These are phyloP conservation scores for Patella pellucida DNA, from an alignment of 2,888 invertebrate species.

Conservation along the genomic window DNA sequence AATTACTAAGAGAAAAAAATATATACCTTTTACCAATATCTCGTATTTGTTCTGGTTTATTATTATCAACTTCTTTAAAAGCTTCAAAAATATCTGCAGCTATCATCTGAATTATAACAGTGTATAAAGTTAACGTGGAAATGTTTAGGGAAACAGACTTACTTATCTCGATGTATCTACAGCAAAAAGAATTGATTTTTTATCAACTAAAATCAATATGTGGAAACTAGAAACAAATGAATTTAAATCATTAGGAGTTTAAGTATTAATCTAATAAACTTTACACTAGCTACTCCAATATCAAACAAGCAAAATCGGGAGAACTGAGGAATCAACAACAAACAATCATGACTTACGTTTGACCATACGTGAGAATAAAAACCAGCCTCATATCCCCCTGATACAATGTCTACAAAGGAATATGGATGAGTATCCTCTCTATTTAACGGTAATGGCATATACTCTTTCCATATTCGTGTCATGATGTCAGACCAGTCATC, in stretches of 20 bases:
- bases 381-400: slow-evolving; percentile 87
- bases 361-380: slow-evolving; percentile 90
- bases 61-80: slow-evolving; percentile 79
- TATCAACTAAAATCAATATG: too few species aligned
- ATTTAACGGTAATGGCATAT: slow-evolving; percentile 82
- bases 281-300: too few species aligned
- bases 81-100: slow-evolving; percentile 92
- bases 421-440: slow-evolving; percentile 88
- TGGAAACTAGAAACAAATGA: too few species aligned
- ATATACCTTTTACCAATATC: slow-evolving; percentile 61
- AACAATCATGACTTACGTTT: slow-evolving; percentile 53
- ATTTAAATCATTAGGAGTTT: too few species aligned
- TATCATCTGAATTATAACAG: slow-evolving; percentile 76
- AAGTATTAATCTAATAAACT: too few species aligned
- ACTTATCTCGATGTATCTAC: too few species aligned
- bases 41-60: slow-evolving; percentile 60
- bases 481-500: slow-evolving; percentile 89
- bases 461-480: slow-evolving; percentile 84
- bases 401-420: slow-evolving; percentile 86
- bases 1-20: too few species aligned
- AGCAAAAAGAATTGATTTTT: too few species aligned
- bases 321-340: too few species aligned
- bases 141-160: too few species aligned
- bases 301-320: too few species aligned
- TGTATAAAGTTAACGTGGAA: too few species aligned